These are phyloP conservation scores for Lottia gigantea DNA, from an alignment of 2,888 invertebrate species.

Conservation along the genomic window DNA sequence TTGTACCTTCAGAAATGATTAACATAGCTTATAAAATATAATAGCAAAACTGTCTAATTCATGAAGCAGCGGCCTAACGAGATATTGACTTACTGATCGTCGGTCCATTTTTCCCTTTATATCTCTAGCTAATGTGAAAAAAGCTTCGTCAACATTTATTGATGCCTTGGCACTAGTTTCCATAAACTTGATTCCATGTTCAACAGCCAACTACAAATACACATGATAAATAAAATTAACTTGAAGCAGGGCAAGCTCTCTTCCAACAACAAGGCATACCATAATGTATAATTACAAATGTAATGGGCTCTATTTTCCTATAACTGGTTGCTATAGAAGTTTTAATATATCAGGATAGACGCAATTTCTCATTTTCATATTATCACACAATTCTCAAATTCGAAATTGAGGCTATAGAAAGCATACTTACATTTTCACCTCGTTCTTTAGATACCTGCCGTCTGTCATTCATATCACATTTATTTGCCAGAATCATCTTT, in stretches of 20 bases:
- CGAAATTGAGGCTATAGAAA: not conserved
- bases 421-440: conserved; percentile 77
- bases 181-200: conserved; percentile 98
- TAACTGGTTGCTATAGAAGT: too few species aligned
- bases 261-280: too few species aligned
- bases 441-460: conserved; percentile 95
- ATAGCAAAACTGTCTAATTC: not conserved
- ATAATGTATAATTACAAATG: too few species aligned
- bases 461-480: conserved; percentile 96
- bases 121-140: conserved; percentile 95
- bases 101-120: conserved; percentile 98
- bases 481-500: conserved; percentile 97
- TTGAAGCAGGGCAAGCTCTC: too few species aligned
- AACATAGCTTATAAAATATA: not conserved
- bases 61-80: not conserved
- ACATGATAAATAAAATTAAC: conserved; percentile 7
- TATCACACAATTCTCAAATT: too few species aligned
- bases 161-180: conserved; percentile 99
- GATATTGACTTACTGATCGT: conserved; percentile 82
- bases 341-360: too few species aligned
- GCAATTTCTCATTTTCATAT: too few species aligned
- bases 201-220: conserved; percentile 85
- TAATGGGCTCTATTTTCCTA: too few species aligned
- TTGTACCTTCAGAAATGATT: not conserved
- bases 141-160: conserved; percentile 97